A percentile compares a stretch with the other conserved stretches of the same genome.
Conservation (phyloP, 1,140 invertebrate genomes). For the Ladona fulva region DNA sequence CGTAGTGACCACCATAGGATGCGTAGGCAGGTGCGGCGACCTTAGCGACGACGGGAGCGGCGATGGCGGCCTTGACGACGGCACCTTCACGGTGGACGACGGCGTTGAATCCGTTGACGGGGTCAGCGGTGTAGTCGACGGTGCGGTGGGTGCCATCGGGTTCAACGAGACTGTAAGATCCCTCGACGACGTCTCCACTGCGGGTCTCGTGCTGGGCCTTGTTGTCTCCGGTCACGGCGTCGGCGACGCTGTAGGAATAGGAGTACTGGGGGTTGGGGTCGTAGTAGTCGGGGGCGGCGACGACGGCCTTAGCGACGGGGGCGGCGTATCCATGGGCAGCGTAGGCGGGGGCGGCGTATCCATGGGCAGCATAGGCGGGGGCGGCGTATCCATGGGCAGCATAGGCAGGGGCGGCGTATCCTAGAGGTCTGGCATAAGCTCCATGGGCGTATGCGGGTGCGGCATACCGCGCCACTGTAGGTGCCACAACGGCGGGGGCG, state of each 20-base stretch:
- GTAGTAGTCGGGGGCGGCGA: slow-evolving; percentile 28
- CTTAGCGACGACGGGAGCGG: neutral
- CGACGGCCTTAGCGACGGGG: slow-evolving; percentile 37
- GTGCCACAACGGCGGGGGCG: no score
- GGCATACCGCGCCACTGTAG: neutral
- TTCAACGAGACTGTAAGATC: slow-evolving; percentile 47
- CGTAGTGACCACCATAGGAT: neutral
- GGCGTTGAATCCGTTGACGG: slow-evolving; percentile 51
- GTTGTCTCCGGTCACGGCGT: slow-evolving; percentile 49
- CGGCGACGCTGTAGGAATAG: slow-evolving; percentile 50
- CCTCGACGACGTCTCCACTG: slow-evolving; percentile 49
- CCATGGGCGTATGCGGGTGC: no score
- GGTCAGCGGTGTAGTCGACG: slow-evolving; percentile 47
- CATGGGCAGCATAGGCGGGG: no score
- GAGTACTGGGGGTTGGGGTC: slow-evolving; percentile 49
- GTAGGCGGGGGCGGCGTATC: no score
- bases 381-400: slow-evolving; percentile 18
- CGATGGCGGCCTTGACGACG: slow-evolving; percentile 25
- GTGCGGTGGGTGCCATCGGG: slow-evolving; percentile 46
- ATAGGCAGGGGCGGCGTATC: no score
- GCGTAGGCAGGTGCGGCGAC: slow-evolving; percentile 11
- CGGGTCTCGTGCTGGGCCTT: slow-evolving; percentile 50
- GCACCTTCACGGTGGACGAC: slow-evolving; percentile 39
- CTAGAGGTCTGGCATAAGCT: neutral
- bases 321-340: slow-evolving; percentile 33